phyloP scores from a whole-genome alignment of 2,797 vertebrate species.

The Kryptolebias ocellatus region DNA sequence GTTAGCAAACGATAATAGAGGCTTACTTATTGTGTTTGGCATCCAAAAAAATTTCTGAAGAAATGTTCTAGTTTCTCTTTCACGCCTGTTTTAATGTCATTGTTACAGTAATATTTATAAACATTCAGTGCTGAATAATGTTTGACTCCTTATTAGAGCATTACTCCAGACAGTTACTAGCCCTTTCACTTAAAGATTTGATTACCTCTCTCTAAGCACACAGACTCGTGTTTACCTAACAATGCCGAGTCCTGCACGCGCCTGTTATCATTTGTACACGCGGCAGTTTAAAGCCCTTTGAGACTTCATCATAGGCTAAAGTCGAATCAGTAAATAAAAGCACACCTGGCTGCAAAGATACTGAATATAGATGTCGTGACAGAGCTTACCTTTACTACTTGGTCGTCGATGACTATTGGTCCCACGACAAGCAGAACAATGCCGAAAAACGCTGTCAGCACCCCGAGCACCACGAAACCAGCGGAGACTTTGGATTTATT shows the following conservation, averaged over 20 bases:
- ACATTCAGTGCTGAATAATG: too few species aligned
- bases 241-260: background rate
- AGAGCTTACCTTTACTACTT: conserved; percentile 80
- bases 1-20: too few species aligned
- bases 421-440: conserved; percentile 72
- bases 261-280: conserved; percentile 1
- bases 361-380: background rate
- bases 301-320: background rate
- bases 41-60: too few species aligned
- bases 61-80: too few species aligned
- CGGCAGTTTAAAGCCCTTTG: background rate
- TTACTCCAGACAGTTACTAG: too few species aligned
- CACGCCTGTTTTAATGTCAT: too few species aligned
- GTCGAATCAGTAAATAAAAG: background rate
- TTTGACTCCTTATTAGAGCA: too few species aligned
- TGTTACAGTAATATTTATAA: too few species aligned
- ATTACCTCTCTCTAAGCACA: too few species aligned
- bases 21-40: too few species aligned
- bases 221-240: too few species aligned
- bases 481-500: conserved; percentile 49
- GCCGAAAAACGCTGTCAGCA: conserved; percentile 65
- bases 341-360: background rate
- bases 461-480: conserved; percentile 60
- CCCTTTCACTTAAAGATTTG: background rate
- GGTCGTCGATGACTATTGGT: conserved; percentile 78